Evolutionary conservation across 1,140 invertebrate species (phyloP), one percentile per base, ranked within the genome.

Genomic region (Phocides pigmalion): DNA sequence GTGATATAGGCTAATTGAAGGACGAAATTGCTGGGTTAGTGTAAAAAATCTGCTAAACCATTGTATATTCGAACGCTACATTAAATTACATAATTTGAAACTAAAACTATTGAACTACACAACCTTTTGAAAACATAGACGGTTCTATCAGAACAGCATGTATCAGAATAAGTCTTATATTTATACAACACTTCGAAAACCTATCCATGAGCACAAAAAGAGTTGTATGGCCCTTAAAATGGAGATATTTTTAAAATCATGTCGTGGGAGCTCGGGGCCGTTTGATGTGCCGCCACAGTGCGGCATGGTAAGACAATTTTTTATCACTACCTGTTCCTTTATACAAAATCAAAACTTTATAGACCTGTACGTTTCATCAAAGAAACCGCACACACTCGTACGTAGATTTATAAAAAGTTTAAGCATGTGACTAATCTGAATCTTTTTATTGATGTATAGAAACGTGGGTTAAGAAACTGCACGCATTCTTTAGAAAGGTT

Each of bases 261-360:
- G 77, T 83, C 84, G 86, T 90, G 87, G 86, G 87, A 87, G 82
- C 72, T 65, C 50, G 47, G 66, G 51, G 49, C 61, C 74, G 80
- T 90, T 90, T 90, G 86, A 89, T 73, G 72, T 68, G 78, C 84
- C 87, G 84, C 72, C 76, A 54, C 64, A 37, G 51, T 49, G 72
- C 75, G 68, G 71, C 66, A 46, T 61, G 59, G 71, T 81, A 79
- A 84, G 75, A 84, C 77, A 79, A 53, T 78, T 81, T 87, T 84
- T 86, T 85, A 74, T 84, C 73, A 79, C 78, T 90, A 87, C 85
- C 84, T 85, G 83, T 75, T 80, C 78, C 67, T 79, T 82, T 82
- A 79, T 81, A 72, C 68, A 75, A 81, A 85, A 83, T 85, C 76
- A 82, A 76, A 79, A 75, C 69, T 84, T 82, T 84, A 80, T 79